Conservation (phyloP, 2,888 invertebrate species). For the Ptilodon capucinus region DNA sequence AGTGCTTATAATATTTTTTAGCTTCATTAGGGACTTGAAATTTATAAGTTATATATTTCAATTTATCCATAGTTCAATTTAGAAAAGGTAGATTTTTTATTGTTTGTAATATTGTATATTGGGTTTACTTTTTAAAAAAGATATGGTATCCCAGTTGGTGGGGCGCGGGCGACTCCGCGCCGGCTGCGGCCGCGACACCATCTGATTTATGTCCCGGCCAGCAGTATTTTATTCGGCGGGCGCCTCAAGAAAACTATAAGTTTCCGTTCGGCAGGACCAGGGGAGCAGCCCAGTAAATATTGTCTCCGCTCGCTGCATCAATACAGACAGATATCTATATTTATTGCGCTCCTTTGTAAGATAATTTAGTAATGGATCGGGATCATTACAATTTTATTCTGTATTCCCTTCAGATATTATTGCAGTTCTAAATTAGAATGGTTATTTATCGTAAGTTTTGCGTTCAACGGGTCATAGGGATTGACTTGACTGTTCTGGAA, state of each 20-base stretch:
- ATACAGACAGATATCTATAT: constrained; percentile 77
- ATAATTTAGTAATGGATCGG: constrained; percentile 79
- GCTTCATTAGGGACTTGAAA: too few relatives aligned
- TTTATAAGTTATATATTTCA: too few relatives aligned
- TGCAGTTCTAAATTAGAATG: not conserved
- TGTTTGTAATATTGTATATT: not conserved
- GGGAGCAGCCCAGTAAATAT: constrained; percentile 80
- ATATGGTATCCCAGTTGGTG: not conserved
- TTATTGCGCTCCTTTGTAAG: constrained; percentile 72
- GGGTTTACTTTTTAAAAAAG: not conserved
- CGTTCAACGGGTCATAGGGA: not conserved
- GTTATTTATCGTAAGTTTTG: not conserved
- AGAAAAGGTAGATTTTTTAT: too few relatives aligned
- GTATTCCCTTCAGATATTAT: constrained; percentile 10
- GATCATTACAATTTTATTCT: constrained; percentile 59
- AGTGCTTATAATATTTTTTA: too few relatives aligned
- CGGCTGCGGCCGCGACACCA: constrained; percentile 72
- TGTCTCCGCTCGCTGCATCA: constrained; percentile 76
- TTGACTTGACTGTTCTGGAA: constrained; percentile 4
- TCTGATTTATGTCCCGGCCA: constrained; percentile 78
- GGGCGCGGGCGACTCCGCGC: constrained; percentile 57
- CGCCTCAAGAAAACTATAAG: constrained; percentile 83
- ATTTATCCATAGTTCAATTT: too few relatives aligned
- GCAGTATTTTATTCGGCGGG: constrained; percentile 81
- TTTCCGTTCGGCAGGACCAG: constrained; percentile 79